These are phyloP conservation scores for Strix occidentalis DNA, from an alignment of 2,797 vertebrate species.

Conservation along the genomic window DNA sequence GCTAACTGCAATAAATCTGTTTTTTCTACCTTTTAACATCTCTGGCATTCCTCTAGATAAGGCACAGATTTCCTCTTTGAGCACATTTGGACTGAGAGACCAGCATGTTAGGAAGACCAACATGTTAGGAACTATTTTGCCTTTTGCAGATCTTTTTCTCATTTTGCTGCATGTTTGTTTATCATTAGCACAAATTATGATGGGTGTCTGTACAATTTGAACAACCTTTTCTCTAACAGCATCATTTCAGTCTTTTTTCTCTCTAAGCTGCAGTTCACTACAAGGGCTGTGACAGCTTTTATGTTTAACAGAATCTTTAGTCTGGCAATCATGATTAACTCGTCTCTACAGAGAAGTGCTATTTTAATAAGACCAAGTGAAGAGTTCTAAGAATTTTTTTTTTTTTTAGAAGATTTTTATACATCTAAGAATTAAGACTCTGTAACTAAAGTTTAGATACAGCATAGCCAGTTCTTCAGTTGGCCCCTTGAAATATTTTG, in stretches of 20 bases:
- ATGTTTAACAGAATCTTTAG: conserved; percentile 70
- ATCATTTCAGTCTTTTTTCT: conserved; percentile 45
- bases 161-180: conserved; percentile 7
- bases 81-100: neutral
- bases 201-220: conserved; percentile 29
- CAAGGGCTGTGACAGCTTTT: conserved; percentile 63
- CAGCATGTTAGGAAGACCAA: neutral
- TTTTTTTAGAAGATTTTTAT: conserved; percentile 29
- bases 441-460: conserved; percentile 61
- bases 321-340: conserved; percentile 70
- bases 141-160: neutral
- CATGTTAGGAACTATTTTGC: neutral
- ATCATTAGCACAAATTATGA: conserved; percentile 47
- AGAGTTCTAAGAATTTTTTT: conserved; percentile 50
- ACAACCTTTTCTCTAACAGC: conserved; percentile 49
- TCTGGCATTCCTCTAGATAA: neutral
- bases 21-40: neutral
- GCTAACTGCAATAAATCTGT: neutral
- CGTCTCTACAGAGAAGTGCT: conserved; percentile 56
- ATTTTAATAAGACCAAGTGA: conserved; percentile 67
- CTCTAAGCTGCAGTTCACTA: conserved; percentile 57
- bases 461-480: conserved; percentile 43
- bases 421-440: conserved; percentile 61
- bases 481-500: conserved; percentile 63
- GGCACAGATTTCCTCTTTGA: neutral